Percentiles rank a stretch among this genome's conserved stretches.
Conservation (phyloP, 2,797 vertebrate species). For the Chelonia mydas region DNA sequence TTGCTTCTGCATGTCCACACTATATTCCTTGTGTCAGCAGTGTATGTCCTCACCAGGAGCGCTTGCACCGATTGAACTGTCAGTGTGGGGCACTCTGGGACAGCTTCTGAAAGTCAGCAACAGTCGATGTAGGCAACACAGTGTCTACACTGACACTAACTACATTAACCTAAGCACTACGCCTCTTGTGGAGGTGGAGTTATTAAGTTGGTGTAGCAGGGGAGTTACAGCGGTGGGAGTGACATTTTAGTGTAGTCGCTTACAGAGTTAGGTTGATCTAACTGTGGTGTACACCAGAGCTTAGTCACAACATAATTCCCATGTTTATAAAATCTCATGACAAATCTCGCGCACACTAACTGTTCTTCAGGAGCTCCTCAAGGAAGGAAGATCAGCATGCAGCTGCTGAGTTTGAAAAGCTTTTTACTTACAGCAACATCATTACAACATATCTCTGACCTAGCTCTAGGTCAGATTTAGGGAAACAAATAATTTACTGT, state of each 20-base stretch:
- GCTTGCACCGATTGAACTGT: no score
- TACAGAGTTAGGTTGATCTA: not conserved
- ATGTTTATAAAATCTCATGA: not conserved
- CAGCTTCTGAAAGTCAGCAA: not conserved
- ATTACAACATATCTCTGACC: not conserved
- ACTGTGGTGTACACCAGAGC: not conserved
- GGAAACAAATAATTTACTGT: constrained; percentile 37
- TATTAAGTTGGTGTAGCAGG: not conserved
- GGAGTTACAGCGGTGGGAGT: not conserved
- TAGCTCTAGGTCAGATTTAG: constrained; percentile 7
- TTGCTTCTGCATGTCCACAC: not conserved
- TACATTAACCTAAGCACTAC: not conserved
- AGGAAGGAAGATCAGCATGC: not conserved
- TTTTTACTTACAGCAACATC: constrained; percentile 30
- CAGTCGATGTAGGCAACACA: not conserved
- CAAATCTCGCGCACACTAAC: not conserved
- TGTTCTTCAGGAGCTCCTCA: not conserved
- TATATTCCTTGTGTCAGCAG: not conserved
- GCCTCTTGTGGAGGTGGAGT: not conserved
- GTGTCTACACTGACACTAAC: not conserved
- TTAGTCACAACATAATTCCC: not conserved
- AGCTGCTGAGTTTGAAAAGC: not conserved
- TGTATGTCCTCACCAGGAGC: not conserved
- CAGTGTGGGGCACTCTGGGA: not conserved
- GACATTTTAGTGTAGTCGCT: not conserved